These are phyloP conservation scores for Nettapus auritus DNA, from an alignment of 2,113 vertebrate genomes.

Conservation along the genomic window DNA sequence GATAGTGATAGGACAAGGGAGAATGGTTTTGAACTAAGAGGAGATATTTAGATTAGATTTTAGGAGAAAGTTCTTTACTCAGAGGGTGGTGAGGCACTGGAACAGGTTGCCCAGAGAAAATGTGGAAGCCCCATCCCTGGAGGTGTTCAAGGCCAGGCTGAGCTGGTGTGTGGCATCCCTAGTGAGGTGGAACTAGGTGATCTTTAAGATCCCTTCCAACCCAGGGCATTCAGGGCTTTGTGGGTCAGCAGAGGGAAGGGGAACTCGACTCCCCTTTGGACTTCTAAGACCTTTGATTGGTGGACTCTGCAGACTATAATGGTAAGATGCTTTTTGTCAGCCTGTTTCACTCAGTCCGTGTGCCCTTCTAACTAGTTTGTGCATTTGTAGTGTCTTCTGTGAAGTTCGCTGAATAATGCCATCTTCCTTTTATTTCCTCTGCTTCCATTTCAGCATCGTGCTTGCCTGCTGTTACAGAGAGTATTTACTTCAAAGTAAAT, in stretches of 20 bases:
- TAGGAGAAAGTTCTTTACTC: too few species aligned
- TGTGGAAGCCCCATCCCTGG: too few species aligned
- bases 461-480: background rate
- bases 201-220: too few species aligned
- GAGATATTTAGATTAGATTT: too few species aligned
- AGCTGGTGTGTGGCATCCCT: too few species aligned
- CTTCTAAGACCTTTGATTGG: background rate
- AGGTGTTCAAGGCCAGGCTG: too few species aligned
- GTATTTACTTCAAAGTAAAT: background rate
- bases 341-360: background rate
- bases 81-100: too few species aligned
- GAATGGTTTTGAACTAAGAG: too few species aligned
- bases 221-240: background rate
- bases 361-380: background rate
- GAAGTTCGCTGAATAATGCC: background rate
- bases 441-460: background rate
- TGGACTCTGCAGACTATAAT: background rate
- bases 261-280: background rate
- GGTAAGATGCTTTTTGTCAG: background rate
- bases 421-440: background rate
- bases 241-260: background rate
- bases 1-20: too few species aligned
- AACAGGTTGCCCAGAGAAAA: too few species aligned
- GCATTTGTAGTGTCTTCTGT: background rate
- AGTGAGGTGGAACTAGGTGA: too few species aligned